Conservation (phyloP, 2,797 vertebrate genomes). For the Antrozous pallidus region DNA sequence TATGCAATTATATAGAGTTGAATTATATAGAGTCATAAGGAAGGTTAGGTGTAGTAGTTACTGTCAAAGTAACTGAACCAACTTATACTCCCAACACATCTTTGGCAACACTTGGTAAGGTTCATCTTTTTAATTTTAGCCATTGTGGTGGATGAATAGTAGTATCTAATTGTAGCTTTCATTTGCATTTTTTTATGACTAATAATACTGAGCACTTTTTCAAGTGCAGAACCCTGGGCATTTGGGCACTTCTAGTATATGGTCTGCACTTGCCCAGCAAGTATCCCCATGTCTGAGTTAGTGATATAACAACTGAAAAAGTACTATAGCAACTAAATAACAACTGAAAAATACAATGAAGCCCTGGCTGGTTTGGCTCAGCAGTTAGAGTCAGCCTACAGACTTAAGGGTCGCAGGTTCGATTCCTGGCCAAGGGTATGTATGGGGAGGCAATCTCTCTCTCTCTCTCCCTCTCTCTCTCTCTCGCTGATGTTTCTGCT, state of each 20-base stretch:
- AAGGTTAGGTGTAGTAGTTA: background rate
- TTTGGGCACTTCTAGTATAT: background rate
- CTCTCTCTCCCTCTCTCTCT: too few relatives aligned
- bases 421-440: too few relatives aligned
- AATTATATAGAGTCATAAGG: background rate
- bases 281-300: background rate
- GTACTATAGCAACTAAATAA: background rate
- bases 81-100: background rate
- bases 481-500: too few relatives aligned
- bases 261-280: background rate
- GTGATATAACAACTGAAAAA: background rate
- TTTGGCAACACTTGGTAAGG: background rate
- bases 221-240: background rate
- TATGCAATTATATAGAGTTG: background rate
- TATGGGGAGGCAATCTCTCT: too few relatives aligned
- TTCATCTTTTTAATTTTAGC: constrained; percentile 22
- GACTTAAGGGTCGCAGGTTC: too few relatives aligned
- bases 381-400: too few relatives aligned
- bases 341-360: background rate
- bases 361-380: too few relatives aligned
- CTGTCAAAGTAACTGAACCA: background rate
- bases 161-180: background rate
- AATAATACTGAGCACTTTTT: background rate
- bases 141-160: background rate
- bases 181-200: background rate